Conservation (phyloP, 1,140 invertebrate genomes). For the Pogonomyrmex barbatus region DNA sequence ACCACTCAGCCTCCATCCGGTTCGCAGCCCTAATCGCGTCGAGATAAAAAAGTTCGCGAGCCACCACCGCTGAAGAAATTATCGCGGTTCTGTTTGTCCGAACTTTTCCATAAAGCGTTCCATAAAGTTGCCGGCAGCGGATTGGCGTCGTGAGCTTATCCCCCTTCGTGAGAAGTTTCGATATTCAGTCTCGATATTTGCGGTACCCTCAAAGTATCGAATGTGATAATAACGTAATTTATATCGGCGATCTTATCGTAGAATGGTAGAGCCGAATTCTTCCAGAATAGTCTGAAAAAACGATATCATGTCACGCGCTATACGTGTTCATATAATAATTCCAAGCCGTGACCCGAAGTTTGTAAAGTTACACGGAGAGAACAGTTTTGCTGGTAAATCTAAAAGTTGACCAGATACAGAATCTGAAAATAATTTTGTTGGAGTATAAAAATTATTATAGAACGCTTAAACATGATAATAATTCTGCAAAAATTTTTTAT, state of each 20-base stretch:
- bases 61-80: slow-evolving; percentile 18
- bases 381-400: no score
- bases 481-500: no score
- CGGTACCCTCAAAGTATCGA: background rate
- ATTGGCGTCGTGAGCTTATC: background rate
- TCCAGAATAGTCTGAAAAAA: background rate
- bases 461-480: no score
- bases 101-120: background rate
- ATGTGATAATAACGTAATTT: slow-evolving; percentile 23
- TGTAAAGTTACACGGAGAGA: background rate
- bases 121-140: background rate
- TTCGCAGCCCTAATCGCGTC: slow-evolving; percentile 41
- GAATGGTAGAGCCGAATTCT: background rate
- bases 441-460: no score
- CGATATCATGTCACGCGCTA: background rate
- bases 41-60: slow-evolving; percentile 54
- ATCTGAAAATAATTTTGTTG: no score
- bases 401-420: no score
- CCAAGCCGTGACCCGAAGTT: background rate
- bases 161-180: background rate
- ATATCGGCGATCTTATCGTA: slow-evolving; percentile 14
- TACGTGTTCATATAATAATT: background rate
- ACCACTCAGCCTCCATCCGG: background rate
- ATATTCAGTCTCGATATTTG: background rate
- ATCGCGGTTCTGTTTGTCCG: slow-evolving; percentile 45